phyloP scores from a whole-genome alignment of 2,113 vertebrate genomes.

The Pseudonaja textilis region DNA sequence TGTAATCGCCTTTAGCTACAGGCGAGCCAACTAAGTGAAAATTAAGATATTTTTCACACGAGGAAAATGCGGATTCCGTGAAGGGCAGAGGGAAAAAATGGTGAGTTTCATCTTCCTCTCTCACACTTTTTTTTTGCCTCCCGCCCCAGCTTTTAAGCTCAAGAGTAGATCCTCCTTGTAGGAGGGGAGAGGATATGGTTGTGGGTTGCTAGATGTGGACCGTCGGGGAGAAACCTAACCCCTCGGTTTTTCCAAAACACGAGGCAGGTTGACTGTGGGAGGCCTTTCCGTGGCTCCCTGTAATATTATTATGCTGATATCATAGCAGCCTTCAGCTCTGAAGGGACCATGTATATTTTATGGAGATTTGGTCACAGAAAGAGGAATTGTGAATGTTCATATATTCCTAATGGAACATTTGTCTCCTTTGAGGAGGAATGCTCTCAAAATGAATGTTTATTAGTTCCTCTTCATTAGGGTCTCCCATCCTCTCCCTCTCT shows the following conservation, averaged over 20 bases:
- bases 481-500: background rate
- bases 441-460: constrained; percentile 10
- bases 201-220: background rate
- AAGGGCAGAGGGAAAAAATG: background rate
- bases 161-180: constrained; percentile 23
- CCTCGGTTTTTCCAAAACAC: background rate
- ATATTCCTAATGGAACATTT: constrained; percentile 8
- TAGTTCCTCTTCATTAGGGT: constrained; percentile 11
- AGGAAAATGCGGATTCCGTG: constrained; percentile 64
- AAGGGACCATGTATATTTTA: background rate
- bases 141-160: constrained; percentile 22
- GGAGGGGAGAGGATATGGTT: constrained; percentile 16
- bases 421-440: constrained; percentile 12
- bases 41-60: constrained; percentile 78
- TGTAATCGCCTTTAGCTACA: constrained; percentile 77
- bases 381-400: background rate
- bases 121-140: background rate
- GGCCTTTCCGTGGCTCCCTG: background rate
- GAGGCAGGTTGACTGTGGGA: constrained; percentile 21
- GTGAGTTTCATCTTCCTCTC: constrained; percentile 35
- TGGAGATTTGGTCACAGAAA: background rate
- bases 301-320: background rate
- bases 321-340: background rate
- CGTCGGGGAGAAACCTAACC: background rate
- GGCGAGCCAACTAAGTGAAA: constrained; percentile 75